Evolutionary conservation across 2,888 invertebrate genomes (phyloP), one percentile per base, ranked within the genome.

Genomic region (Nezara viridula): DNA sequence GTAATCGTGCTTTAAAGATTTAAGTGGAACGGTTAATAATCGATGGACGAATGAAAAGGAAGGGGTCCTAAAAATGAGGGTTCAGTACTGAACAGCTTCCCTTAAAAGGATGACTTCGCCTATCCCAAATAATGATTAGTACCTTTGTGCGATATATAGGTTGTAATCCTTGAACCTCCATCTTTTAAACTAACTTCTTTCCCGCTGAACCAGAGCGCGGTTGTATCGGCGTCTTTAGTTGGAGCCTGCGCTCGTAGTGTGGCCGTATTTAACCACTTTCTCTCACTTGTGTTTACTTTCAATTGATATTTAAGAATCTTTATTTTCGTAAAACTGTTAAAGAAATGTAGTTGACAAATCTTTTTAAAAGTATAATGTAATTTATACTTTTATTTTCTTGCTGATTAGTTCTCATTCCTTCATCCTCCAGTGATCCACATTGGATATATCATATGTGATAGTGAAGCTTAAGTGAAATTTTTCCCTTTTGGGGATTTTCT

Each of bases 251-350:
- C 86, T 55, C 55, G 40, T 32, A 14, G n/a, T n/a, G 81, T 81
- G n/a, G 44, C 44, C 47, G 44, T 44, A 81, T 81, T 55, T 52
- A 40, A 86, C 86, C 50, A 86, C 86, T 86, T 86, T 86, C 86
- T 86, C 86, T 55, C 40, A 27, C 55, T 86, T 86, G 55, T 86
- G 86, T 86, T 86, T 86, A 86, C 86, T 60, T 86, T 40, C 86
- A 86, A n/a, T 55, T 60, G 37, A 12, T 40, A 27, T 86, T 40
- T 86, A 10, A 24, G n/a, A 86, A 86, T 32, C 14, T 37, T 27
- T n/a, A n/a, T 40, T 40, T 55, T 44, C 44, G 24, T 21, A 47
- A 44, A 44, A 44, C 14, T 44, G 81, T 44, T 47, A 6, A 10
- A 44, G 81, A 81, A 24, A 81, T 81, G 81, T 81, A 81, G 81